phyloP scores from a whole-genome alignment of 1,140 invertebrate genomes.

The Drusus annulatus region DNA sequence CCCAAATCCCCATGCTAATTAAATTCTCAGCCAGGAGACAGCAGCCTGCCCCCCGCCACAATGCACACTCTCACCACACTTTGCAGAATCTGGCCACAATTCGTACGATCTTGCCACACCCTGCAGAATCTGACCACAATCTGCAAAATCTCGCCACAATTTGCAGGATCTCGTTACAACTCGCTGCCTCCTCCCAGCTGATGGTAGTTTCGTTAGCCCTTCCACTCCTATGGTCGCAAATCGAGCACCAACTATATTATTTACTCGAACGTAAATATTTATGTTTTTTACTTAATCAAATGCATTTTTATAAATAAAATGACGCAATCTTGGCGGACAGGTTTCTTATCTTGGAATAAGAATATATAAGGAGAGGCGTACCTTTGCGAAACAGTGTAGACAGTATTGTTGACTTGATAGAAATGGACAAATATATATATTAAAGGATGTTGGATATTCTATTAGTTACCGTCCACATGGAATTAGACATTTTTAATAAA shows the following conservation, averaged over 20 bases:
- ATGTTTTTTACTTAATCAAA: no score
- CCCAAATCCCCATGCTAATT: slow-evolving; percentile 21
- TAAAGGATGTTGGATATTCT: no score
- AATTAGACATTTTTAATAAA: no score
- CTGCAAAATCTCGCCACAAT: slow-evolving; percentile 31
- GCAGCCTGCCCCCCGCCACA: neutral
- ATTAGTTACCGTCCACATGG: no score
- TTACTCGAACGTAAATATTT: no score
- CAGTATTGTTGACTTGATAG: no score
- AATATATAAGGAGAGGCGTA: no score
- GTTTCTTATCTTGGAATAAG: no score
- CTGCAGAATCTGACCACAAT: slow-evolving; percentile 16
- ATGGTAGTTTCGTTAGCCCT: neutral
- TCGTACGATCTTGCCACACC: neutral
- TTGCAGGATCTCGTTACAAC: slow-evolving; percentile 1
- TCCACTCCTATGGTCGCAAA: neutral
- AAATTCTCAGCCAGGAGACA: slow-evolving; percentile 19
- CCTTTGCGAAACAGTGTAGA: no score
- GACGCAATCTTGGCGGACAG: no score
- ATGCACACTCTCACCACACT: slow-evolving; percentile 6
- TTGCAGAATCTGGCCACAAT: slow-evolving; percentile 21
- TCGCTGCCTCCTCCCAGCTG: neutral
- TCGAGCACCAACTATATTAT: neutral
- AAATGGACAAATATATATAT: no score
- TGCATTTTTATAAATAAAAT: no score